Conservation (phyloP, 2,797 vertebrate species). For the Epinephelus malabaricus region DNA sequence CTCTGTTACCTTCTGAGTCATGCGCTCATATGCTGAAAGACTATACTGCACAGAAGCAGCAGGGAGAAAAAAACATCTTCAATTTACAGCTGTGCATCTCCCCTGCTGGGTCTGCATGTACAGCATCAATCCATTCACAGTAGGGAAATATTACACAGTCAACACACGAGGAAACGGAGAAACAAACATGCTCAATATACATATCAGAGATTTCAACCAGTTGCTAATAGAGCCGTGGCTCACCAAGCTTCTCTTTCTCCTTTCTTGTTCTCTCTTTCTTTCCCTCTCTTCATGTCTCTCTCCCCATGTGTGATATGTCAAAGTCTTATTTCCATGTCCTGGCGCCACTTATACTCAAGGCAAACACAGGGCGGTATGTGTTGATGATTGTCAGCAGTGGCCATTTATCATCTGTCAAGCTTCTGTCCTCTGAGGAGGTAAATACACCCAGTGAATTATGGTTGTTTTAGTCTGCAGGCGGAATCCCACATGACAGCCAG, state of each 20-base stretch:
- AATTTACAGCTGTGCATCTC: slow-evolving; percentile 65
- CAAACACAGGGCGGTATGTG: slow-evolving; percentile 90
- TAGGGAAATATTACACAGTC: slow-evolving; percentile 68
- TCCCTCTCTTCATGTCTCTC: slow-evolving; percentile 43
- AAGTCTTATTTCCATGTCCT: slow-evolving; percentile 93
- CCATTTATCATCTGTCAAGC: slow-evolving; percentile 97
- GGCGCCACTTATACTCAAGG: slow-evolving; percentile 93
- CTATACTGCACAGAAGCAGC: slow-evolving; percentile 47
- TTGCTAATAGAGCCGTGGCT: slow-evolving; percentile 53
- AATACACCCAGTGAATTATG: slow-evolving; percentile 95
- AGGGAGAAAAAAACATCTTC: slow-evolving; percentile 51
- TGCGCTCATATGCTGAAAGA: slow-evolving; percentile 48
- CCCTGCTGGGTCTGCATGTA: slow-evolving; percentile 73
- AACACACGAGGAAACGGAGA: slow-evolving; percentile 54
- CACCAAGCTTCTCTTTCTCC: slow-evolving; percentile 4
- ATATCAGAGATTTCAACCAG: slow-evolving; percentile 62
- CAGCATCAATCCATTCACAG: slow-evolving; percentile 76
- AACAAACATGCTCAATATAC: slow-evolving; percentile 71
- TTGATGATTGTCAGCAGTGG: slow-evolving; percentile 95
- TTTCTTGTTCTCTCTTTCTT: slow-evolving; percentile 32
- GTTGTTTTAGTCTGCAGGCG: slow-evolving; percentile 91
- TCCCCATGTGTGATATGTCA: slow-evolving; percentile 79
- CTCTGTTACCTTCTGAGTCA: slow-evolving; percentile 62
- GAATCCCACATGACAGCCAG: slow-evolving; percentile 90
- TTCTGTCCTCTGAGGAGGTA: slow-evolving; percentile 92